Base-by-base conservation (phyloP, 2,113 vertebrate genomes). In the Esox niger region DNA sequence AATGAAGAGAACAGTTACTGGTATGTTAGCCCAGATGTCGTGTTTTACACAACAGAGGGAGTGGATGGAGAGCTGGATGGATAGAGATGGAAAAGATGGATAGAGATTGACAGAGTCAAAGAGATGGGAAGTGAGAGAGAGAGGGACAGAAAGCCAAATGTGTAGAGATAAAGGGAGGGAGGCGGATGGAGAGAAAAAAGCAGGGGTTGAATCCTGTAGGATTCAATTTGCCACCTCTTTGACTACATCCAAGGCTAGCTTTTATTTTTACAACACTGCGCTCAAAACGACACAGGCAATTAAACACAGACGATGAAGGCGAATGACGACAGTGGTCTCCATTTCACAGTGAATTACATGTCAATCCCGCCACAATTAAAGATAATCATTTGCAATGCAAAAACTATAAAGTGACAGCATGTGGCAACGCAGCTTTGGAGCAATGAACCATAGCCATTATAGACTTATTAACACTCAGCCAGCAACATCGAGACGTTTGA, bases 1-100 rank as follows among this genome's bases (percentile, higher is more conserved):
- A 31, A 56, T 59, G 32, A 25, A 38, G 64, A 79, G 68, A 81
- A 62, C 75, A 62, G 32, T 76, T 80, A n/a, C n/a, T 70, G 77
- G 7, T 66, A 56, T 79, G 35, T 81, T 62, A 68, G 7, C 64
- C 57, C 43, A 15, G 49, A 68, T 57, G 31, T 35, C 7, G 27
- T 25, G 30, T 2, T 20, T 52, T 26, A 57, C 38, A 38, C 15
- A 38, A 13, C 35, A 56, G 63, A 65, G 27, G 6, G 27, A 57
- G 20, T 31, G 55, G 13, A n/a, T n/a, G n/a, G n/a, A n/a, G n/a
- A n/a, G n/a, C n/a, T n/a, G n/a, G n/a, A n/a, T n/a, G n/a, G n/a
- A n/a, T n/a, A n/a, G n/a, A n/a, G n/a, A n/a, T n/a, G 32, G 1
- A 17, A 62, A 15, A 17, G 30, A 58, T 21, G 13, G 26, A 60